Conservation (phyloP, 64 coral and sea anemone species). For the Hydrozoanthus tunicans region DNA sequence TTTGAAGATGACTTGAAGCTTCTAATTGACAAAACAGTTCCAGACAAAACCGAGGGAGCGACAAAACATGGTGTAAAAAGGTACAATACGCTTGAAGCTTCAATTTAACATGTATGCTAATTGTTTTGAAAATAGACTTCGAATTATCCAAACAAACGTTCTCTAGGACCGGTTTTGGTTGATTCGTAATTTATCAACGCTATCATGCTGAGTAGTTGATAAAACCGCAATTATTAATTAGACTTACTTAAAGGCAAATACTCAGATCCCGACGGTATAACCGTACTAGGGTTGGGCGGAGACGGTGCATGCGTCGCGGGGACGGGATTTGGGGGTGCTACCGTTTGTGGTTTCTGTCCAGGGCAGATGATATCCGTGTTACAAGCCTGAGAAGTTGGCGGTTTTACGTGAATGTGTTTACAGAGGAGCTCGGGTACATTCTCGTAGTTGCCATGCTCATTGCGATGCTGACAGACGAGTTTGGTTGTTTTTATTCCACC, state of each 20-base stretch:
- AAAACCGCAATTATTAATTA: background rate
- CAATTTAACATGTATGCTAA: too few species aligned
- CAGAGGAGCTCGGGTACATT: slow-evolving; percentile 48
- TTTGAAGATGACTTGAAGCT: too few species aligned
- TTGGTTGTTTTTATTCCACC: slow-evolving; percentile 56
- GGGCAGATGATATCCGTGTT: slow-evolving; percentile 67
- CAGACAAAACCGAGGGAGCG: too few species aligned
- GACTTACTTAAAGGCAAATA: slow-evolving; percentile 32
- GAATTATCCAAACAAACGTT: too few species aligned
- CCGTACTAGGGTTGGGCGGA: background rate
- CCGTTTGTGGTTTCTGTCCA: background rate
- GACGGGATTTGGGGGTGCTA: too few species aligned
- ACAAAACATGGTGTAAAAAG: too few species aligned
- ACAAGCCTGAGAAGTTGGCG: slow-evolving; percentile 48
- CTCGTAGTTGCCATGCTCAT: slow-evolving; percentile 51
- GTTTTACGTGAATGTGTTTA: slow-evolving; percentile 39
- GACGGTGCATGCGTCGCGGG: background rate
- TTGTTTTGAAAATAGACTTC: too few species aligned
- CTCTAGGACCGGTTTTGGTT: too few species aligned
- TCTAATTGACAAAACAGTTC: too few species aligned
- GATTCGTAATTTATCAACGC: too few species aligned
- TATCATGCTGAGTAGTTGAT: too few species aligned
- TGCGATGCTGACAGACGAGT: slow-evolving; percentile 58
- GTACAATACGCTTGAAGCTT: too few species aligned
- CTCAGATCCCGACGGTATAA: background rate